Conservation (phyloP, 2,888 invertebrate species). For the Zygaena filipendulae region DNA sequence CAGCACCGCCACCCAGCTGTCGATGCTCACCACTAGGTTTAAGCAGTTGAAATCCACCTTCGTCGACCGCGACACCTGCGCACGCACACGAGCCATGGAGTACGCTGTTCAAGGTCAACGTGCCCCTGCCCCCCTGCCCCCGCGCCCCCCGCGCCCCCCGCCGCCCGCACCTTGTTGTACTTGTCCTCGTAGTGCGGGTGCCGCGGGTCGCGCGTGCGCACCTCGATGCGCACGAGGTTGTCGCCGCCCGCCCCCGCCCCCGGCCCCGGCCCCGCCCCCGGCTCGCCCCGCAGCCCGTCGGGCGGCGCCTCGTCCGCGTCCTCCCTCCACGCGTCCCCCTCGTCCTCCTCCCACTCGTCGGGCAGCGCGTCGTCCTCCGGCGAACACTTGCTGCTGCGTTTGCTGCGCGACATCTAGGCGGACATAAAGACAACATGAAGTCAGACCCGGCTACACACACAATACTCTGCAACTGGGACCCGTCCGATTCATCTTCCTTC, state of each 20-base stretch:
- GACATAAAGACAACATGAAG: too few relatives aligned
- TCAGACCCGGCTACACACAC: constrained; percentile 5
- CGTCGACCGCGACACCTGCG: constrained; percentile 72
- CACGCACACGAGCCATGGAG: too few relatives aligned
- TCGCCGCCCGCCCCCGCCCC: constrained; percentile 53
- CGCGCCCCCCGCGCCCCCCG: too few relatives aligned
- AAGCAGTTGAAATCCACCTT: constrained; percentile 91
- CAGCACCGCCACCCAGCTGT: constrained; percentile 94
- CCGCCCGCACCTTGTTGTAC: constrained; percentile 73
- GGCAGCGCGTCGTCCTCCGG: constrained; percentile 41
- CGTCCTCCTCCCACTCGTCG: constrained; percentile 8
- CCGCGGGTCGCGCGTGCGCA: constrained; percentile 72
- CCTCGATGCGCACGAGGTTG: constrained; percentile 79
- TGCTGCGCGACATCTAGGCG: too few relatives aligned
- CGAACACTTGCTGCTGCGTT: constrained; percentile 61
- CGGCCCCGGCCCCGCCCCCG: constrained; percentile 44
- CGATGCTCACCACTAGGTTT: constrained; percentile 89
- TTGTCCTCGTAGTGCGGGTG: constrained; percentile 73
- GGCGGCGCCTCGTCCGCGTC: constrained; percentile 6
- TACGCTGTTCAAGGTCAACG: too few relatives aligned
- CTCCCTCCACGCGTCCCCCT: constrained; percentile 9
- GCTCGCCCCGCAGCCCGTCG: constrained; percentile 10
- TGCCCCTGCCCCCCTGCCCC: too few relatives aligned
- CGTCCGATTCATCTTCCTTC: not conserved
- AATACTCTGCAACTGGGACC: not conserved